Conservation (phyloP, 2,113 vertebrate genomes). For the Poeciliopsis prolifica region DNA sequence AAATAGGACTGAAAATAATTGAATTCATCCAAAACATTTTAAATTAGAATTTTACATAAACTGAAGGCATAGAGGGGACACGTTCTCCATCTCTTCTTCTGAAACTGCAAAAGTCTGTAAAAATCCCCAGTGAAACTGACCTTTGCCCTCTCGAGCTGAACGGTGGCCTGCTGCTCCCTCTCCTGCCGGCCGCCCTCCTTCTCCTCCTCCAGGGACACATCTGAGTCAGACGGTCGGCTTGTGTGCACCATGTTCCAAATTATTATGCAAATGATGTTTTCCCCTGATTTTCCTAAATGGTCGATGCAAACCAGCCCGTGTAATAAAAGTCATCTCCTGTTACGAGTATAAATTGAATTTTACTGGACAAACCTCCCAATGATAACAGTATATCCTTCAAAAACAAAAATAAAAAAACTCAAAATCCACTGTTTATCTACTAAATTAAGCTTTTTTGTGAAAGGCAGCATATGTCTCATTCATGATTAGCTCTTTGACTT, state of each 20-base stretch:
- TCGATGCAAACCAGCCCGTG: no score
- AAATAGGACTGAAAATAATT: background rate
- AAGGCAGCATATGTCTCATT: no score
- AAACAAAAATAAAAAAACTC: no score
- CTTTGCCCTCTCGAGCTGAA: constrained; percentile 97
- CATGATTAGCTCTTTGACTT: no score
- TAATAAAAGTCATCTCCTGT: no score
- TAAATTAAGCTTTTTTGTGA: no score
- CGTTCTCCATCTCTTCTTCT: background rate
- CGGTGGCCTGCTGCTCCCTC: constrained; percentile 92
- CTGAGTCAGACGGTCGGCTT: constrained; percentile 98
- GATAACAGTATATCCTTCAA: no score
- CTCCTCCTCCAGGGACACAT: constrained; percentile 98
- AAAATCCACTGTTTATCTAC: no score
- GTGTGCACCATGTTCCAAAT: constrained; percentile 72
- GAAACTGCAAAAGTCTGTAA: background rate
- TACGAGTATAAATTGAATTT: no score
- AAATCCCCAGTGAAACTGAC: constrained; percentile 60
- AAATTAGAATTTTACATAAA: background rate
- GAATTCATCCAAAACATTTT: background rate
- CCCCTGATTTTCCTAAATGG: no score
- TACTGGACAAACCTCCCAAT: no score
- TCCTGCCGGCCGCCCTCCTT: constrained; percentile 94
- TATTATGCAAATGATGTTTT: no score
- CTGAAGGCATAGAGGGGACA: background rate